A percentile compares a stretch with the other conserved stretches of the same genome.
Evolutionary conservation across 2,888 invertebrate species (phyloP).

Genomic region (Chironomus riparius): DNA sequence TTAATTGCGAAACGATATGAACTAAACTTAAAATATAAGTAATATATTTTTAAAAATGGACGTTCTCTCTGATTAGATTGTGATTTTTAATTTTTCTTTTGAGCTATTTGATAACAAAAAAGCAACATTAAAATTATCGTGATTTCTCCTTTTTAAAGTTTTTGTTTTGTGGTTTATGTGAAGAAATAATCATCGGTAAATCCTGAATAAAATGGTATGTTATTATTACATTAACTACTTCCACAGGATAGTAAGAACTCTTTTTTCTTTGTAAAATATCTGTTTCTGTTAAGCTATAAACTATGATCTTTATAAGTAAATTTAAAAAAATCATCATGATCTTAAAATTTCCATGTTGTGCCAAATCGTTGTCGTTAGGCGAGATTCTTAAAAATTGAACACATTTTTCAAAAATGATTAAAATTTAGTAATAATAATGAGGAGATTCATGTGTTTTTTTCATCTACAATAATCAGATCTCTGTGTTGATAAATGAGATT

Average conservation of each 20-base stretch:
- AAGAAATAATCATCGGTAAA: neutral
- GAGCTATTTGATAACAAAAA: slow-evolving; percentile 7
- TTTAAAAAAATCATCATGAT: neutral
- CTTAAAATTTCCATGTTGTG: neutral
- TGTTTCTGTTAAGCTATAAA: no score
- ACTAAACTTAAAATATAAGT: neutral
- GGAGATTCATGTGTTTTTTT: neutral
- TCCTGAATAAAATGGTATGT: neutral
- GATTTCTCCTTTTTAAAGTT: neutral
- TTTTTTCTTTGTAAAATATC: neutral
- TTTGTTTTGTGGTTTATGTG: neutral
- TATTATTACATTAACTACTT: neutral
- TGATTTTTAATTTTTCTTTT: neutral
- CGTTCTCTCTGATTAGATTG: slow-evolving; percentile 23
- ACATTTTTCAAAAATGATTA: neutral
- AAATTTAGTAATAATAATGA: no score
- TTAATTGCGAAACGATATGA: neutral
- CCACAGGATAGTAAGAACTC: neutral
- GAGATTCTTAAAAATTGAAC: slow-evolving; percentile 4
- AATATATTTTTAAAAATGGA: slow-evolving; percentile 4
- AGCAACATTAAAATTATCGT: neutral
- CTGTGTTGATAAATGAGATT: neutral
- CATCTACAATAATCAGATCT: neutral
- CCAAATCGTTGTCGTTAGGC: slow-evolving; percentile 18
- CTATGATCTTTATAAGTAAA: no score